These are phyloP conservation scores for Phrynocephalus guinanensis DNA, from an alignment of 2,797 vertebrate genomes.

Conservation along the genomic window DNA sequence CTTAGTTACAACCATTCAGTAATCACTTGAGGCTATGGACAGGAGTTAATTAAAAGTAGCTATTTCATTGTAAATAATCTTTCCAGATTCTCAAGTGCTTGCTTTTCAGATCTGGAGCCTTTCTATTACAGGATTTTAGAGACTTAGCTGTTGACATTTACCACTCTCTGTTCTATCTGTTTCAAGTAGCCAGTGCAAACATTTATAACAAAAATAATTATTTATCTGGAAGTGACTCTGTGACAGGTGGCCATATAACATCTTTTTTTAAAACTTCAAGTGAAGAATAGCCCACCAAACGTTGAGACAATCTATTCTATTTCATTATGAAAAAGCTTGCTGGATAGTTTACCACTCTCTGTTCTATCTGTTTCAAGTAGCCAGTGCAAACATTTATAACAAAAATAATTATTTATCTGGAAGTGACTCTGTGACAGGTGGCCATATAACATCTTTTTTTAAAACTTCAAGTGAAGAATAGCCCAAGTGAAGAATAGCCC, in stretches of 20 bases:
- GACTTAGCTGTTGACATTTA: background rate
- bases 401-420: background rate
- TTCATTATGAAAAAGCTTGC: background rate
- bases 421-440: background rate
- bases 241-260: background rate
- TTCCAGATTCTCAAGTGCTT: background rate
- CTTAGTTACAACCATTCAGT: background rate
- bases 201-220: background rate
- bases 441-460: background rate
- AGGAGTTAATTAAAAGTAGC: no score
- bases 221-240: background rate
- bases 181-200: background rate
- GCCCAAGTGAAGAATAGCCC: no score
- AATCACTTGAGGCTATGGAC: background rate
- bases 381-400: background rate
- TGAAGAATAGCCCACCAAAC: background rate
- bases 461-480: background rate
- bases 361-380: background rate
- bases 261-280: background rate
- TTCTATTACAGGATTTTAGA: background rate
- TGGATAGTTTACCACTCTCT: background rate
- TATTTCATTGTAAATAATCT: background rate
- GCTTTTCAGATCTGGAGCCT: background rate
- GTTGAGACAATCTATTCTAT: background rate
- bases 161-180: background rate